These are phyloP conservation scores for Centrocercus urophasianus DNA, from an alignment of 2,113 vertebrate species.

Conservation along the genomic window DNA sequence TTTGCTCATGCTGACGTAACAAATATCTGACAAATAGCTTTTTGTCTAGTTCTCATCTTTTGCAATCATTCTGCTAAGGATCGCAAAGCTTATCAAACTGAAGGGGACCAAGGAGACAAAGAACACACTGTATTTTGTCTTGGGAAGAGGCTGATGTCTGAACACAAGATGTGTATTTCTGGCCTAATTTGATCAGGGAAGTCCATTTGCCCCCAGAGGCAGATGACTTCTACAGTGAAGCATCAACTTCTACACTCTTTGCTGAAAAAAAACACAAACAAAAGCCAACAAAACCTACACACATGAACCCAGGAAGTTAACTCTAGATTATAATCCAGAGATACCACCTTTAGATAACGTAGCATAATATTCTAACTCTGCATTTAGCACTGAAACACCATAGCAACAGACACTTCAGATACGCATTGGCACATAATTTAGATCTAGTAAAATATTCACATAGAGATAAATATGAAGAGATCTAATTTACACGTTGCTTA, in stretches of 20 bases:
- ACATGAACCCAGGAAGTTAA: neutral
- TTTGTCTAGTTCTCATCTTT: neutral
- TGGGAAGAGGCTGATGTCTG: neutral
- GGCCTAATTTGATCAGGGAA: neutral
- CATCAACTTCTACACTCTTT: neutral
- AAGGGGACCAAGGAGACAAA: neutral
- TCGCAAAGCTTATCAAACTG: neutral
- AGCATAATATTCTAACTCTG: neutral
- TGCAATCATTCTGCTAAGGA: neutral
- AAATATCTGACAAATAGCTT: neutral
- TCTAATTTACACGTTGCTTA: neutral
- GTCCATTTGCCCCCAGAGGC: neutral
- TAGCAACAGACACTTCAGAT: constrained; percentile 34
- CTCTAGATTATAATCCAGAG: neutral
- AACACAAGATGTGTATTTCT: neutral
- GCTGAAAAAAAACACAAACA: neutral
- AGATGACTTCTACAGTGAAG: neutral
- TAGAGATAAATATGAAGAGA: constrained; percentile 10
- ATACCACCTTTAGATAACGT: neutral
- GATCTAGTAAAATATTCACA: constrained; percentile 8
- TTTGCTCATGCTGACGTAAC: neutral
- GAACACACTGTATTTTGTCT: neutral
- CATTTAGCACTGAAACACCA: constrained; percentile 3
- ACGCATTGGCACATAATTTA: neutral
- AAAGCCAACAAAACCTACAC: neutral